A percentile compares a stretch with the other conserved stretches of the same genome.
phyloP scores from a whole-genome alignment of 2,113 vertebrate species.

The Leptosomus discolor region DNA sequence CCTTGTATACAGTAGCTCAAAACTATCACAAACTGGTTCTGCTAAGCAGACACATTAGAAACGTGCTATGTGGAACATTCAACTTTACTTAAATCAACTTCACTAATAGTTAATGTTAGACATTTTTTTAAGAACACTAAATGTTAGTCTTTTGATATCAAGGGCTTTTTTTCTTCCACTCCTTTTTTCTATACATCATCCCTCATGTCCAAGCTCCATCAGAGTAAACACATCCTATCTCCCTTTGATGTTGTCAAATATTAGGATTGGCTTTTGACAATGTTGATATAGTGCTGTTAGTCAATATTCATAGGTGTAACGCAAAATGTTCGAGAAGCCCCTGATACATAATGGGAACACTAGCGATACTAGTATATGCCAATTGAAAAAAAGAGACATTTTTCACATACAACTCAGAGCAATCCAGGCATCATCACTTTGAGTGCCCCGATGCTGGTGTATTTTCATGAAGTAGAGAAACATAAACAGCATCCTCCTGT shows the following conservation, averaged over 20 bases:
- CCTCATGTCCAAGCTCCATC: neutral
- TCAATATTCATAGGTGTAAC: constrained; percentile 15
- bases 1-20: neutral
- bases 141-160: neutral
- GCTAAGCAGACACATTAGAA: neutral
- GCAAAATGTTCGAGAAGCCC: neutral
- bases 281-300: neutral
- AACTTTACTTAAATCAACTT: neutral
- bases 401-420: neutral
- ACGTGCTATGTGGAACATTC: neutral
- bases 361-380: neutral
- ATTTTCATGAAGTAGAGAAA: constrained; percentile 25
- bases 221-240: neutral
- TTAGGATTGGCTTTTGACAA: neutral
- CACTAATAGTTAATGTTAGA: neutral
- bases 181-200: neutral
- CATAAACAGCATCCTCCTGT: neutral
- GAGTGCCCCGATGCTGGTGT: neutral
- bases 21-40: neutral
- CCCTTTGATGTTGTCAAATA: constrained; percentile 12
- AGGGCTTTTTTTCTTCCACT: neutral
- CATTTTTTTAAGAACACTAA: neutral
- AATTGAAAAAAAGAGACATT: neutral
- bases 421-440: neutral
- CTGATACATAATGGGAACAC: neutral